Percentiles rank a stretch among this genome's conserved stretches.
Evolutionary conservation across 2,113 vertebrate genomes (phyloP).

Genomic region (Coracopsis vasa): DNA sequence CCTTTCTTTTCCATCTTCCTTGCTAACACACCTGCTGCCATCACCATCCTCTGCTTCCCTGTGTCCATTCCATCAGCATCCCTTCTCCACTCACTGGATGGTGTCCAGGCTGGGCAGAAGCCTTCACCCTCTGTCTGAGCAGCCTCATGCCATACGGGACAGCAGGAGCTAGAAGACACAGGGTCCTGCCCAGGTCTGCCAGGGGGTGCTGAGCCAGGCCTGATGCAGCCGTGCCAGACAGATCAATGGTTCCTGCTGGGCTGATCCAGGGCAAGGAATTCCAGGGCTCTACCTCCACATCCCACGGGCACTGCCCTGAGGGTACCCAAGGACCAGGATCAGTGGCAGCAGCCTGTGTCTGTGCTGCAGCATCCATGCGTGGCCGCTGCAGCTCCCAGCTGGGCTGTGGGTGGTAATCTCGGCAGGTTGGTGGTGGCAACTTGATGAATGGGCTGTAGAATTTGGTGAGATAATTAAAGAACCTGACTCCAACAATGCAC

Average conservation of each 20-base stretch:
- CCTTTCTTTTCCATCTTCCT: neutral
- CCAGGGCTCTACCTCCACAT: neutral
- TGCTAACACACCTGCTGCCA: rapidly evolving
- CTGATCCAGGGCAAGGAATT: neutral
- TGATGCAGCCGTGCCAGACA: neutral
- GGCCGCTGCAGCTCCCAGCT: neutral
- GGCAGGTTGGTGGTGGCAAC: conserved; percentile 42
- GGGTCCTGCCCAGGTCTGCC: neutral
- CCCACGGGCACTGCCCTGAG: rapidly evolving
- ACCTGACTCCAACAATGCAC: conserved; percentile 65
- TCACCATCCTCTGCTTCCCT: neutral
- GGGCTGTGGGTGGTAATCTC: conserved; percentile 67
- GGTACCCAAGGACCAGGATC: rapidly evolving
- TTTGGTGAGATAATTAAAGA: conserved; percentile 78
- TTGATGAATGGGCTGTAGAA: conserved; percentile 73
- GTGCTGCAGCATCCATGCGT: rapidly evolving
- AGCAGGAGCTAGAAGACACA: neutral
- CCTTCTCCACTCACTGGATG: rapidly evolving
- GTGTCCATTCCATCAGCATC: neutral
- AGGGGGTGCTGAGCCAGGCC: neutral
- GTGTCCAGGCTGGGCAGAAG: neutral
- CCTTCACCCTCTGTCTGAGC: neutral
- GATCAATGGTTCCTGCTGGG: neutral
- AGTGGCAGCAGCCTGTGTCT: neutral
- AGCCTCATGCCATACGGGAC: neutral